A percentile compares a stretch with the other conserved stretches of the same genome.
Conservation (phyloP, 2,113 vertebrate genomes). For the Sisor rabdophorus region DNA sequence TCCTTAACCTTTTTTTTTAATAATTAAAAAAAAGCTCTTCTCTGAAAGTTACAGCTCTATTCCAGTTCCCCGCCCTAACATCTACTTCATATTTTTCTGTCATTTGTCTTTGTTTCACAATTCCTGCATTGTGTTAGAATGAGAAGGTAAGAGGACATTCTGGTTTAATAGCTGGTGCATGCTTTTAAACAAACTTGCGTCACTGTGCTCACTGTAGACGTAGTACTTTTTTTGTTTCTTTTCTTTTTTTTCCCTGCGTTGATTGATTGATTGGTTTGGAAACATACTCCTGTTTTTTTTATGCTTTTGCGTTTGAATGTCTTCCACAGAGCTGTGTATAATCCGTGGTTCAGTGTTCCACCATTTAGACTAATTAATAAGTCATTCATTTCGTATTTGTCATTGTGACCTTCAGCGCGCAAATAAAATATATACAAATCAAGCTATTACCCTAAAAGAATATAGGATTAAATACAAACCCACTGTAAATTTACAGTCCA, state of each 20-base stretch:
- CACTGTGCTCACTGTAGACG: constrained; percentile 64
- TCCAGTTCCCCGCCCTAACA: constrained; percentile 83
- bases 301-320: constrained; percentile 59
- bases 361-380: constrained; percentile 52
- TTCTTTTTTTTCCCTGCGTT: background rate
- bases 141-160: constrained; percentile 98
- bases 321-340: constrained; percentile 51
- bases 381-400: constrained; percentile 56
- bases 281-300: constrained; percentile 47
- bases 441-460: constrained; percentile 12
- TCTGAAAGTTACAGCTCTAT: constrained; percentile 71
- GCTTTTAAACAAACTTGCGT: constrained; percentile 70
- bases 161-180: constrained; percentile 87
- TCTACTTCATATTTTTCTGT: constrained; percentile 97
- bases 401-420: constrained; percentile 46
- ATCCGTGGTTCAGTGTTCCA: constrained; percentile 56
- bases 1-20: constrained; percentile 71
- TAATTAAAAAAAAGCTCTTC: constrained; percentile 67
- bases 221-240: constrained; percentile 57
- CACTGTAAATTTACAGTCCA: background rate
- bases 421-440: background rate
- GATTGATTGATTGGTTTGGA: background rate
- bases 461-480: constrained; percentile 3
- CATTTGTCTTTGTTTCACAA: constrained; percentile 89
- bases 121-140: constrained; percentile 99